phyloP scores from a whole-genome alignment of 2,888 invertebrate genomes.

The Lissonota sp. region DNA sequence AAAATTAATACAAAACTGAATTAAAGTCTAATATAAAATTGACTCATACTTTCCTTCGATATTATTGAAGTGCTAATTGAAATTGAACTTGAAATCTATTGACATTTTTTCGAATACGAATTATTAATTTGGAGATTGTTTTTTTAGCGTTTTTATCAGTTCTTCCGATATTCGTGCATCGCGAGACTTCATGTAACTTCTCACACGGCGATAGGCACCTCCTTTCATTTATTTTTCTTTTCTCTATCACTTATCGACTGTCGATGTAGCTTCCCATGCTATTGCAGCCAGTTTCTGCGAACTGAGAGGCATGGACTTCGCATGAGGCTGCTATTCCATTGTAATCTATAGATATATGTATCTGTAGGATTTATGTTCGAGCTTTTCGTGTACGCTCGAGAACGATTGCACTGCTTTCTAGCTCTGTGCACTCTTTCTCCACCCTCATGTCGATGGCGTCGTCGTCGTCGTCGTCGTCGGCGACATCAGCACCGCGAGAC shows the following conservation, averaged over 20 bases:
- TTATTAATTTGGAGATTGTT: neutral
- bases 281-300: slow-evolving; percentile 21
- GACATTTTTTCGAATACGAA: no score
- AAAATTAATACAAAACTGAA: no score
- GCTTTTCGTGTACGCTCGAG: slow-evolving; percentile 67
- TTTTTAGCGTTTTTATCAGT: neutral
- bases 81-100: no score
- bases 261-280: neutral
- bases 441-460: slow-evolving; percentile 8
- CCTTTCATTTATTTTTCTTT: slow-evolving; percentile 13
- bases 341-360: neutral
- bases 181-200: neutral
- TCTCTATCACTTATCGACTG: slow-evolving; percentile 27
- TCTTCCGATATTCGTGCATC: neutral
- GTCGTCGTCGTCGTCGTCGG: slow-evolving; percentile 25
- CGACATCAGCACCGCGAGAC: slow-evolving; percentile 24
- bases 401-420: slow-evolving; percentile 48
- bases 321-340: slow-evolving; percentile 6
- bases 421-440: slow-evolving; percentile 23
- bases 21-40: no score
- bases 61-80: no score
- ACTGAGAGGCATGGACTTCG: slow-evolving; percentile 34
- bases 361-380: slow-evolving; percentile 74
- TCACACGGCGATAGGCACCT: slow-evolving; percentile 1
- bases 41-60: no score